Percentiles rank a stretch among this genome's conserved stretches.
phyloP scores from a whole-genome alignment of 2,113 vertebrate species.

The Podarcis raffonei region DNA sequence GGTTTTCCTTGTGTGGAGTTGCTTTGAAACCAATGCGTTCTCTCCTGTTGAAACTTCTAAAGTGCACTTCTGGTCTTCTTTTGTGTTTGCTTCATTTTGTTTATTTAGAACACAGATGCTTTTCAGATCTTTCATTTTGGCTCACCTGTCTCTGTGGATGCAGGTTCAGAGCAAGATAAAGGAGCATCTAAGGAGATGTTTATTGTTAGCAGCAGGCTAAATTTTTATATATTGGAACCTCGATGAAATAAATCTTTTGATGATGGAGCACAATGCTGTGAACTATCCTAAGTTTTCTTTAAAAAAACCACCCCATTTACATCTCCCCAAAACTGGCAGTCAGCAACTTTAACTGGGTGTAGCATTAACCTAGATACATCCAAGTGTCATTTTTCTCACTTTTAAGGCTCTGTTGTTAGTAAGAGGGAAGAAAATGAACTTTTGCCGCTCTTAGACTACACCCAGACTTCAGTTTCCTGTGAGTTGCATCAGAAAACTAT shows the following conservation, averaged over 20 bases:
- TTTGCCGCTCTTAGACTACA: slow-evolving; percentile 1
- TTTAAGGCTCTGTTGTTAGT: neutral
- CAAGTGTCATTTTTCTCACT: slow-evolving; percentile 45
- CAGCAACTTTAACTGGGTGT: neutral
- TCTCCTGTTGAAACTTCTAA: slow-evolving; percentile 6
- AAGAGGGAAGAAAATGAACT: neutral
- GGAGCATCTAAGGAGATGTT: neutral
- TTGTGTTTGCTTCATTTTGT: neutral
- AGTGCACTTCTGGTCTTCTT: neutral
- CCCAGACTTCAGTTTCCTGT: neutral
- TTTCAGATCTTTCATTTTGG: neutral
- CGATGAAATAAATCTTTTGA: slow-evolving; percentile 30
- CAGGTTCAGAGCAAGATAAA: neutral
- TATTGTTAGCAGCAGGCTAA: slow-evolving; percentile 13
- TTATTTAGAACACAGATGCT: neutral
- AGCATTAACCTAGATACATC: slow-evolving; percentile 30
- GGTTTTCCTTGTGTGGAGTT: slow-evolving; percentile 62
- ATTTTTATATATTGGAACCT: slow-evolving; percentile 1
- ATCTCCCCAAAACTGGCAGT: neutral
- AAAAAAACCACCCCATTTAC: slow-evolving; percentile 23
- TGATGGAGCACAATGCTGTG: neutral
- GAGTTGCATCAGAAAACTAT: neutral
- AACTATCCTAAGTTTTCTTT: neutral
- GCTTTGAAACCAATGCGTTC: slow-evolving; percentile 47
- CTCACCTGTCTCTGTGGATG: rapidly evolving